Conservation (phyloP, 2,113 vertebrate genomes). For the Seriola rivoliana region DNA sequence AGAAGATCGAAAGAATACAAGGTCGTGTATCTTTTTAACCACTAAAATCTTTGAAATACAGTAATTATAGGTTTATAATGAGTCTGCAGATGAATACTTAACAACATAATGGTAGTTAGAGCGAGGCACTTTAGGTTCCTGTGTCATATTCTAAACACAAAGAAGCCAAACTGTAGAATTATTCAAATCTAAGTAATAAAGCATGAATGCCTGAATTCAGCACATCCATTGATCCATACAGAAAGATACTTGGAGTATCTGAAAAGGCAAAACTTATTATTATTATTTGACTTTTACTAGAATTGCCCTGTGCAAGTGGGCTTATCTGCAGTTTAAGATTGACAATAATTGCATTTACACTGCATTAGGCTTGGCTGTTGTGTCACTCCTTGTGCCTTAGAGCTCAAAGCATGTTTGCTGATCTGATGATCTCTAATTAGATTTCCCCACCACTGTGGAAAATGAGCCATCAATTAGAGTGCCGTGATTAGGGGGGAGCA, state of each 20-base stretch:
- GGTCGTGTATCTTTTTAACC: neutral
- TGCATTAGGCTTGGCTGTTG: slow-evolving; percentile 36
- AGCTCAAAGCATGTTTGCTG: slow-evolving; percentile 68
- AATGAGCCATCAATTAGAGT: slow-evolving; percentile 79
- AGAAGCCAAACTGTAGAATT: neutral
- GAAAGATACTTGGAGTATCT: neutral
- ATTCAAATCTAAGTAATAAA: neutral
- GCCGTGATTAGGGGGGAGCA: slow-evolving; percentile 61
- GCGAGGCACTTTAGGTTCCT: neutral
- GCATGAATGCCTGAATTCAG: neutral
- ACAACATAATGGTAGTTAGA: neutral
- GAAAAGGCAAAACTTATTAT: neutral
- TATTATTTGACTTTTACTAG: neutral
- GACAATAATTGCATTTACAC: slow-evolving; percentile 51
- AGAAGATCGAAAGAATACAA: too few relatives aligned
- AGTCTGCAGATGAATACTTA: neutral
- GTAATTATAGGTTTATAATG: neutral
- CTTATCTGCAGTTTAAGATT: slow-evolving; percentile 27
- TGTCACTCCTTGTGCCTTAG: slow-evolving; percentile 62
- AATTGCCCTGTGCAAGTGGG: neutral
- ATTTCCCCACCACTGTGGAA: slow-evolving; percentile 73
- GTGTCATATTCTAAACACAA: neutral
- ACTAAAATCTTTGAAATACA: neutral
- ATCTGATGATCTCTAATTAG: slow-evolving; percentile 78
- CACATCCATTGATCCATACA: too few relatives aligned